A percentile compares a stretch with the other conserved stretches of the same genome.
Evolutionary conservation across 2,888 invertebrate genomes (phyloP).

Genomic region (Cryptus armator): DNA sequence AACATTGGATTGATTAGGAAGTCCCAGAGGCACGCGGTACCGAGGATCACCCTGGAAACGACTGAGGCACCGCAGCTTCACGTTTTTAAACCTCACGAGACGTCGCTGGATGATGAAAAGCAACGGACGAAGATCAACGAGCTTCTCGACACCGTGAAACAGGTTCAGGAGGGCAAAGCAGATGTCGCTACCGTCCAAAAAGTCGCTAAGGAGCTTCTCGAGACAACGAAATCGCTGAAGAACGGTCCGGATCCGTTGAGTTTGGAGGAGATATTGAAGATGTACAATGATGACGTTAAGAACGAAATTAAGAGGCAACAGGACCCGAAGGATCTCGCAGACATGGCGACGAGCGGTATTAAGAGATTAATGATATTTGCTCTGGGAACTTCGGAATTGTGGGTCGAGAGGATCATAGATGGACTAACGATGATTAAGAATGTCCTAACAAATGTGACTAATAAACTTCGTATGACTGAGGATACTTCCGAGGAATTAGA

Average conservation of each 20-base stretch:
- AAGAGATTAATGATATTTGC: conserved; percentile 79
- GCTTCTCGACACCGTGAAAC: conserved; percentile 81
- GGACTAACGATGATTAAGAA: conserved; percentile 76
- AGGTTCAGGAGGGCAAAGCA: conserved; percentile 82
- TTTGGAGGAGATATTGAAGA: conserved; percentile 80
- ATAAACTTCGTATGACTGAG: conserved; percentile 66
- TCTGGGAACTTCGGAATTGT: conserved; percentile 76
- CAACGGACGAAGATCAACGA: conserved; percentile 85
- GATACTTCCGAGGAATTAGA: not conserved
- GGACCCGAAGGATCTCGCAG: conserved; percentile 61
- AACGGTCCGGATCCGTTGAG: conserved; percentile 82
- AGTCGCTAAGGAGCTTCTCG: conserved; percentile 78
- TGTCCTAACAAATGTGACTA: conserved; percentile 74
- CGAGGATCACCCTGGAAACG: not conserved
- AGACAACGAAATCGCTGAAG: conserved; percentile 77
- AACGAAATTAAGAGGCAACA: conserved; percentile 84
- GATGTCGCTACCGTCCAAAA: conserved; percentile 77
- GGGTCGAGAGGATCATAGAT: conserved; percentile 76
- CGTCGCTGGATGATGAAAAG: conserved; percentile 82
- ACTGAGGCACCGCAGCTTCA: conserved; percentile 74
- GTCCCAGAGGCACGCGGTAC: conserved; percentile 27
- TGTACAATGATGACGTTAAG: conserved; percentile 80
- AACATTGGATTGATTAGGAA: conserved; percentile 82
- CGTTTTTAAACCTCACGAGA: conserved; percentile 84
- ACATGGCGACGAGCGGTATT: conserved; percentile 78